A percentile compares a stretch with the other conserved stretches of the same genome.
These are phyloP conservation scores for Podilymbus podiceps DNA, from an alignment of 2,113 vertebrate genomes.

Conservation along the genomic window DNA sequence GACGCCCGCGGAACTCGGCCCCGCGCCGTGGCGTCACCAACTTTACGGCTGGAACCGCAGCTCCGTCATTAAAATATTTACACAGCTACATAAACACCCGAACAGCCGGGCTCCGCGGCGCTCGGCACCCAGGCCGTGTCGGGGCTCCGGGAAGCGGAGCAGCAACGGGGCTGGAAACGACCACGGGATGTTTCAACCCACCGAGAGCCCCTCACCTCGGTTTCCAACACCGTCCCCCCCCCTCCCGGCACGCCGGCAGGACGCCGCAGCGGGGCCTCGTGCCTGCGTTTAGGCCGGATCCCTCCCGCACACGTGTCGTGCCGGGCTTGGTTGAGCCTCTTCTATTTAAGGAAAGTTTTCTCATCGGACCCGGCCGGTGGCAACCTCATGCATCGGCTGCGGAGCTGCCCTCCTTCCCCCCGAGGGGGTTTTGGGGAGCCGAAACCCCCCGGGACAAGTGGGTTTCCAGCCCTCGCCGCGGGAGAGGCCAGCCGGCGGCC, in stretches of 20 bases:
- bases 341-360: neutral
- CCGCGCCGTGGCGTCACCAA: rapidly evolving
- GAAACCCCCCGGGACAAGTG: rapidly evolving
- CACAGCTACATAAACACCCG: neutral
- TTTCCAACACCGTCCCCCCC: too few relatives aligned
- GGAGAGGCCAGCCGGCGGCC: rapidly evolving
- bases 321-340: neutral
- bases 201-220: neutral
- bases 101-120: neutral
- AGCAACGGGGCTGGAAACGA: rapidly evolving
- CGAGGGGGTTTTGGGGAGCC: rapidly evolving
- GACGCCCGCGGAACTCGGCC: neutral
- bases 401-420: neutral
- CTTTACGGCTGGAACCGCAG: neutral
- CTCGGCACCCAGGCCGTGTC: rapidly evolving
- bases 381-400: rapidly evolving
- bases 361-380: neutral
- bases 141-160: neutral
- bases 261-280: rapidly evolving
- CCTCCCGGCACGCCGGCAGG: too few relatives aligned
- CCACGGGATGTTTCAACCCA: rapidly evolving
- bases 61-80: neutral
- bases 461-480: rapidly evolving
- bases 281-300: neutral
- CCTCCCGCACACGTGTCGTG: neutral